These are phyloP conservation scores for Aurelia coerulea DNA, from an alignment of 30 jellyfish, hydroid and myxozoan species.

Conservation along the genomic window DNA sequence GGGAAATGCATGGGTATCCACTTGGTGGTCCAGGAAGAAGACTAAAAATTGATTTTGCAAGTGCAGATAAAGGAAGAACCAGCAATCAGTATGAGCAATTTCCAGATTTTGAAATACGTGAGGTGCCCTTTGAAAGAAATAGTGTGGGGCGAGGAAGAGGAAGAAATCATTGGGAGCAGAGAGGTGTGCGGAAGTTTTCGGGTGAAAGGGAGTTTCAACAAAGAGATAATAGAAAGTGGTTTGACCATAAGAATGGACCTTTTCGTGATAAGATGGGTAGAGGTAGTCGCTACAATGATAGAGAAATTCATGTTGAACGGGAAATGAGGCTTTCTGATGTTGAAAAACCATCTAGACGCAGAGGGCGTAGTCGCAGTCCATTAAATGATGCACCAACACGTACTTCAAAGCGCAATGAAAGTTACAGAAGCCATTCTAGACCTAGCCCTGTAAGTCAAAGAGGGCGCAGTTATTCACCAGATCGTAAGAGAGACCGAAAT, in stretches of 20 bases:
- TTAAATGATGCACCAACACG: conserved; percentile 64
- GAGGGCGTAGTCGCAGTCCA: conserved; percentile 95
- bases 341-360: conserved; percentile 69
- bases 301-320: conserved; percentile 46
- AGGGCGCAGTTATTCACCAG: conserved; percentile 59
- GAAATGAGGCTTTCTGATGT: conserved; percentile 47
- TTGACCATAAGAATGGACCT: conserved; percentile 59
- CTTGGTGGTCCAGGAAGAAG: conserved; percentile 93
- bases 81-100: conserved; percentile 64
- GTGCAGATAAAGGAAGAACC: conserved; percentile 65
- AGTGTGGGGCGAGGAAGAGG: conserved; percentile 68
- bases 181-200: conserved; percentile 58
- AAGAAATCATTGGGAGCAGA: conserved; percentile 52
- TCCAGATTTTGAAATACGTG: conserved; percentile 75
- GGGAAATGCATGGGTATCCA: conserved; percentile 98
- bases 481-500: conserved; percentile 50
- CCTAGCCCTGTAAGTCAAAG: conserved; percentile 68
- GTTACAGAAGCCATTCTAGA: conserved; percentile 65
- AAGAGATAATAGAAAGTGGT: conserved; percentile 77
- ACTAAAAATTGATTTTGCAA: conserved; percentile 95
- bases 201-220: conserved; percentile 49
- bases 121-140: conserved; percentile 56
- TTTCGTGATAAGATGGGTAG: conserved; percentile 19
- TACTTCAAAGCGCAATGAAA: conserved; percentile 64
- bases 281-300: conserved; percentile 38